Conservation (phyloP, 1,140 invertebrate species). For the Vanessa tameamea region DNA sequence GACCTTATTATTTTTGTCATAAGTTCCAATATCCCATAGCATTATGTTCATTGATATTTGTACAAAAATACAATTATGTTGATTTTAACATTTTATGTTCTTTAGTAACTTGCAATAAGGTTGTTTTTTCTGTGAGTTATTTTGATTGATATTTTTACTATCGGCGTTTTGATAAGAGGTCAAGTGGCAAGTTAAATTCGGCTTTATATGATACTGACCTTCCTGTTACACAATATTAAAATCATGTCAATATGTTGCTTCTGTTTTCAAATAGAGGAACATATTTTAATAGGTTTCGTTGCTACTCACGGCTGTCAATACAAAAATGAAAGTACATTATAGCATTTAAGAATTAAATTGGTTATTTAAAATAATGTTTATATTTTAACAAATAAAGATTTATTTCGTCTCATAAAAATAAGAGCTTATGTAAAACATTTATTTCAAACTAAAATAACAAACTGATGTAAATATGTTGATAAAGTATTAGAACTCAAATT, state of each 20-base stretch:
- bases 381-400: too few relatives aligned
- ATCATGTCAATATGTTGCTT: constrained; percentile 20
- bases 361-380: too few relatives aligned
- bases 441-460: too few relatives aligned
- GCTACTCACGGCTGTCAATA: too few relatives aligned
- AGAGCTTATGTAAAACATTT: too few relatives aligned
- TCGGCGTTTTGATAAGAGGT: constrained; percentile 32
- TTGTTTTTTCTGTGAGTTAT: not conserved
- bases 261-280: constrained; percentile 23
- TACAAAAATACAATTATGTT: not conserved
- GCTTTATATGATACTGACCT: constrained; percentile 29
- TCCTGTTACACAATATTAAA: constrained; percentile 27
- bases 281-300: not conserved
- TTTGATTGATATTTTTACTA: constrained; percentile 26
- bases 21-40: not conserved
- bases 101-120: constrained; percentile 1
- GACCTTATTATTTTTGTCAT: not conserved
- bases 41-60: not conserved
- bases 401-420: too few relatives aligned
- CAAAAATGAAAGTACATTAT: too few relatives aligned
- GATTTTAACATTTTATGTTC: not conserved
- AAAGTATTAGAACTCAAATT: too few relatives aligned
- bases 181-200: constrained; percentile 30
- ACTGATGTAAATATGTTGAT: too few relatives aligned
- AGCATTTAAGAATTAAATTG: too few relatives aligned